These are phyloP conservation scores for Agelaius tricolor DNA, from an alignment of 2,113 vertebrate genomes.

Conservation along the genomic window DNA sequence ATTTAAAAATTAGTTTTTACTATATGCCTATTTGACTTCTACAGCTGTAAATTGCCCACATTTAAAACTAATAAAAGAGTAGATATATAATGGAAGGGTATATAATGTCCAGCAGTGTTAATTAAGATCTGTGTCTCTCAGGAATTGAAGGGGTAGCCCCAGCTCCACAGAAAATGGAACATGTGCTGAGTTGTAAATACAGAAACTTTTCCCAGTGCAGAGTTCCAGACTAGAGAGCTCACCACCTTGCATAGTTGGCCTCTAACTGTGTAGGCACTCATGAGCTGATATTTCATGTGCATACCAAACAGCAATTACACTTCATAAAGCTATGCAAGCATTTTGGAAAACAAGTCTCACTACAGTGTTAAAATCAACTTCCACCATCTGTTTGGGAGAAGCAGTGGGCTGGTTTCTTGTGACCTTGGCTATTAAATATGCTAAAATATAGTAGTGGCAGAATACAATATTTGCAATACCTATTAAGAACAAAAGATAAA, in stretches of 20 bases:
- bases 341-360: conserved; percentile 61
- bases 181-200: neutral
- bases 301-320: conserved; percentile 28
- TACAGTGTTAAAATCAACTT: conserved; percentile 62
- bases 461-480: conserved; percentile 49
- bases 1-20: neutral
- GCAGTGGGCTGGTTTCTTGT: conserved; percentile 13
- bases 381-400: conserved; percentile 70
- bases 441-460: conserved; percentile 36
- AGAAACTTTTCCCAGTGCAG: neutral
- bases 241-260: neutral
- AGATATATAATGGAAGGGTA: neutral
- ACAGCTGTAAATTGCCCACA: neutral
- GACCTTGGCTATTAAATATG: conserved; percentile 71
- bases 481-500: conserved; percentile 47
- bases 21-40: neutral
- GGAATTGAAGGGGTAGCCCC: neutral
- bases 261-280: neutral
- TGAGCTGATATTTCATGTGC: neutral
- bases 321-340: conserved; percentile 47
- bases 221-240: neutral
- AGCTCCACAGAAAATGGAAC: neutral
- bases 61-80: neutral
- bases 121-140: neutral
- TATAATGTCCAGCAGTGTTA: neutral